Conservation (phyloP, 2,888 invertebrate genomes). For the Lepidochrysops patricia region DNA sequence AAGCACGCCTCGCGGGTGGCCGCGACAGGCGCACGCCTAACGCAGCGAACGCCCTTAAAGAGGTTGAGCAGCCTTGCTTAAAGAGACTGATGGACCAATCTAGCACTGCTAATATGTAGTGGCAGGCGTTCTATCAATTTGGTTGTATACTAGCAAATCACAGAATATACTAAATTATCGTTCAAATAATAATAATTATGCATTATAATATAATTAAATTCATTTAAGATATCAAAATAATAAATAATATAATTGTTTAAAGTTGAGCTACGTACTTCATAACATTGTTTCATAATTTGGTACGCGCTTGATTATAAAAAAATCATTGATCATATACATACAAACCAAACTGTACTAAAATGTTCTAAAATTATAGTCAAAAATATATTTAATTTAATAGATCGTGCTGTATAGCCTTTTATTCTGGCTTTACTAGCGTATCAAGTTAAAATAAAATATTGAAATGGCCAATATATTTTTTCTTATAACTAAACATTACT, state of each 20-base stretch:
- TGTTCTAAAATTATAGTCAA: no score
- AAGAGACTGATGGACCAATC: neutral
- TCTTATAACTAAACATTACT: neutral
- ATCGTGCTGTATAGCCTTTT: no score
- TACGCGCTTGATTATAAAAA: neutral
- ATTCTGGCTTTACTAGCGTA: no score
- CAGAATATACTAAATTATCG: neutral
- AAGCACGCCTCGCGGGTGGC: no score
- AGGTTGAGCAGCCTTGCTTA: no score
- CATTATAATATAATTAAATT: neutral
- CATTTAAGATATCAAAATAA: neutral
- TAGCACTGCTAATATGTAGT: neutral
- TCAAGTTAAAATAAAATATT: neutral
- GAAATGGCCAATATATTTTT: neutral
- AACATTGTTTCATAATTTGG: neutral
- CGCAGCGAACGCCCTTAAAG: no score
- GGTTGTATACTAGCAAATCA: slow-evolving; percentile 8
- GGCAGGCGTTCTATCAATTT: slow-evolving; percentile 2
- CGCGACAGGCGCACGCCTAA: no score
- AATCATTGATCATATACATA: neutral
- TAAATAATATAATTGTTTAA: neutral
- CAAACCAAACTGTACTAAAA: neutral
- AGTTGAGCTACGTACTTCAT: neutral
- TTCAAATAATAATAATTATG: neutral
- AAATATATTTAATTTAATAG: no score